Percentiles rank a stretch among this genome's conserved stretches.
These are phyloP conservation scores for Anser brachyrhynchus DNA, from an alignment of 2,113 vertebrate genomes.

Conservation along the genomic window DNA sequence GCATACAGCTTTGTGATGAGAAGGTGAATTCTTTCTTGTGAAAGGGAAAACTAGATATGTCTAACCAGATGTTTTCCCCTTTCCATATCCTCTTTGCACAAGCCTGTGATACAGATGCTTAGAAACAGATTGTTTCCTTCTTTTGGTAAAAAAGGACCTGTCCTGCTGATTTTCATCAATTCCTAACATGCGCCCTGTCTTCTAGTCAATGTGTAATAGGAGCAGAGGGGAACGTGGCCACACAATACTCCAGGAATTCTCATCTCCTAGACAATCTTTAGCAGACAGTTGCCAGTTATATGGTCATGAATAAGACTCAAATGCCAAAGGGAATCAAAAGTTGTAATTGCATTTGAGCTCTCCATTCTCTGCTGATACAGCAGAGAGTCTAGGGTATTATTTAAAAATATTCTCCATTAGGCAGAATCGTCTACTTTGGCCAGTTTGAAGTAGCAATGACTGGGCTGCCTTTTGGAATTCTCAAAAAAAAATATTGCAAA, in stretches of 20 bases:
- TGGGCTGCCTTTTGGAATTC: neutral
- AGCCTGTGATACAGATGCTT: neutral
- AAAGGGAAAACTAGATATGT: neutral
- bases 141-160: neutral
- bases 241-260: neutral
- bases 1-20: neutral
- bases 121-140: neutral
- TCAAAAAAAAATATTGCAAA: neutral
- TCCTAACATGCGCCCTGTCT: neutral
- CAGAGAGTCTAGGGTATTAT: neutral
- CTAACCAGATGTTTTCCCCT: neutral
- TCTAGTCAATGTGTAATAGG: neutral
- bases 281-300: neutral
- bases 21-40: neutral
- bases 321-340: neutral
- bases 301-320: neutral
- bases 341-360: neutral
- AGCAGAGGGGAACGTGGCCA: neutral
- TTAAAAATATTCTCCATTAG: constrained; percentile 12
- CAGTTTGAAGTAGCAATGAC: neutral
- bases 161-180: neutral
- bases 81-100: neutral
- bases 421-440: neutral
- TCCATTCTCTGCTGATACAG: neutral
- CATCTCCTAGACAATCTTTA: neutral